Evolutionary conservation across 1,140 invertebrate genomes (phyloP).

Genomic region (Fopius arisanus): DNA sequence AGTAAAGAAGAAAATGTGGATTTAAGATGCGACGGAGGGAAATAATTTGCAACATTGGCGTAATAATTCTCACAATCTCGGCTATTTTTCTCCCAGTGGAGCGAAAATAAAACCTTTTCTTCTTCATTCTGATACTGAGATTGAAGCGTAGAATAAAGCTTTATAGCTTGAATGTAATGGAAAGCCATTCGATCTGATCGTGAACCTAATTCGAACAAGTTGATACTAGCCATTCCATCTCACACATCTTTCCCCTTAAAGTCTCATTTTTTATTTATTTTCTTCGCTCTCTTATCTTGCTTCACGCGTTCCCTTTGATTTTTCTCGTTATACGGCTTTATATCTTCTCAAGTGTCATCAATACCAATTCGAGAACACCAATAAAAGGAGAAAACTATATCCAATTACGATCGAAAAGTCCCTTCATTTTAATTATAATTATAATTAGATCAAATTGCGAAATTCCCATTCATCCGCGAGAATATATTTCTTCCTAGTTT

Average conservation of each 20-base stretch:
- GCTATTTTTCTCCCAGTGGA: background rate
- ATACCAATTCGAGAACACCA: background rate
- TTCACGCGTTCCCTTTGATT: constrained; percentile 16
- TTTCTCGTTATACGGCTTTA: background rate
- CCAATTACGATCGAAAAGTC: no score
- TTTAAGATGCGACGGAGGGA: no score
- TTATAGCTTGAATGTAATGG: background rate
- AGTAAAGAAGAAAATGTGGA: no score
- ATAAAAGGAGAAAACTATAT: background rate
- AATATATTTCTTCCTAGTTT: no score
- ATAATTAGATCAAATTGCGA: no score
- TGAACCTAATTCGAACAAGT: constrained; percentile 12
- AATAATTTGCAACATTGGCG: no score
- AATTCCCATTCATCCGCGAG: no score
- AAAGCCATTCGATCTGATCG: constrained; percentile 20
- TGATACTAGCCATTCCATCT: constrained; percentile 6
- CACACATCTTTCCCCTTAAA: background rate
- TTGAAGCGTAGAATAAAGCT: background rate
- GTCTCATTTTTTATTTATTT: background rate
- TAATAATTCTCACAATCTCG: background rate
- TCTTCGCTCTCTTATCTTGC: background rate
- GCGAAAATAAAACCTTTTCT: background rate
- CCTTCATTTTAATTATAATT: no score
- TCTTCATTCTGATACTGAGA: background rate
- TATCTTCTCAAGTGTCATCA: background rate